Conservation (phyloP, 2,113 vertebrate species). For the Delphinus delphis region DNA sequence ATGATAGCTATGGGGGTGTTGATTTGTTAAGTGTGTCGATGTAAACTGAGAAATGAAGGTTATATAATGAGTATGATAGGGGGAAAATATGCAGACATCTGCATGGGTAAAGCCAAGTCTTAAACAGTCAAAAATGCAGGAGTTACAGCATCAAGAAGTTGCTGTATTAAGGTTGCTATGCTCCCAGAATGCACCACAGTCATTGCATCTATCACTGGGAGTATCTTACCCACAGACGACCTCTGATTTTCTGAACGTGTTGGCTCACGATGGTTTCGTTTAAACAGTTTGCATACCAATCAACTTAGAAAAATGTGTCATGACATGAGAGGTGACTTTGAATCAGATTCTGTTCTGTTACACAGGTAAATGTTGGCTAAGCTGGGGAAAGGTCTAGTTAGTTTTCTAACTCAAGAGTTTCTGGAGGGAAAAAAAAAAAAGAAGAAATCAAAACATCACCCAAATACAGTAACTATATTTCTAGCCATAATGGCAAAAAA, state of each 20-base stretch:
- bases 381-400: background rate
- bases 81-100: background rate
- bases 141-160: background rate
- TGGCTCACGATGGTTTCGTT: background rate
- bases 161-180: background rate
- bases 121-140: background rate
- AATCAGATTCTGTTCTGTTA: background rate
- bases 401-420: slow-evolving; percentile 36
- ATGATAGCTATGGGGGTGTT: background rate
- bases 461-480: background rate
- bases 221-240: background rate
- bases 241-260: background rate
- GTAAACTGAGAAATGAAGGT: background rate
- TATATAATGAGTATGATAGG: background rate
- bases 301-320: background rate
- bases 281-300: background rate
- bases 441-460: background rate
- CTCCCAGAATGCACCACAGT: background rate
- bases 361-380: background rate
- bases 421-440: background rate
- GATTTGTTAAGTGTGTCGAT: background rate
- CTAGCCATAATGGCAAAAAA: slow-evolving; percentile 7
- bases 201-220: background rate
- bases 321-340: background rate
- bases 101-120: background rate